Conservation (phyloP, 2,113 vertebrate species). For the Plecturocebus donacophilus region DNA sequence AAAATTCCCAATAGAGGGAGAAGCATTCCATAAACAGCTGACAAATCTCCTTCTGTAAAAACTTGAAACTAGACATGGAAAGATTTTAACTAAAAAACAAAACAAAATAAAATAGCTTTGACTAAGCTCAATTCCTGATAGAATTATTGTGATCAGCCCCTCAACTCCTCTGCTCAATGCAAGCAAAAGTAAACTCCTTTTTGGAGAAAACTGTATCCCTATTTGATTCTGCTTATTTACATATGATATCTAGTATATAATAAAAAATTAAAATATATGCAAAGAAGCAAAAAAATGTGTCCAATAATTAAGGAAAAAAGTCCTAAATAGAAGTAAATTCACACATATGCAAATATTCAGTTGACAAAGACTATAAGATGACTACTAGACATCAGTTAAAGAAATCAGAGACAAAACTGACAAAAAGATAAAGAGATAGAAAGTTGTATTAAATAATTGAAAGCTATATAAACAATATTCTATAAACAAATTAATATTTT, state of each 20-base stretch:
- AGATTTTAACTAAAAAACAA: not conserved
- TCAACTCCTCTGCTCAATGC: not conserved
- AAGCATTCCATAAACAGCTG: not conserved
- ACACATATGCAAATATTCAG: not conserved
- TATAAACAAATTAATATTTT: not conserved
- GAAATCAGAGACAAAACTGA: not conserved
- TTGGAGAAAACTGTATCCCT: not conserved
- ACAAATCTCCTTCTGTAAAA: not conserved
- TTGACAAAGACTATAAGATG: not conserved
- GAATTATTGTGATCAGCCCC: not conserved
- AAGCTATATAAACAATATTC: not conserved
- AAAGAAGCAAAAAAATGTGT: not conserved
- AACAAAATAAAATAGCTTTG: not conserved
- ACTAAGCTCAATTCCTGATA: not conserved
- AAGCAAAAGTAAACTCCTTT: not conserved
- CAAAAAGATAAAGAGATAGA: not conserved
- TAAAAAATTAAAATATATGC: not conserved
- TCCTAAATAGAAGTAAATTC: not conserved
- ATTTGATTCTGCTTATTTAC: not conserved
- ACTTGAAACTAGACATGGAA: not conserved
- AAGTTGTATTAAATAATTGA: not conserved
- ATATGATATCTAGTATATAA: not conserved
- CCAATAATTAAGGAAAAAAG: not conserved
- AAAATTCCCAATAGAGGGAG: not conserved
- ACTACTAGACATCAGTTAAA: not conserved